Conservation (phyloP, 2,113 vertebrate genomes). For the Prionailurus viverrinus region DNA sequence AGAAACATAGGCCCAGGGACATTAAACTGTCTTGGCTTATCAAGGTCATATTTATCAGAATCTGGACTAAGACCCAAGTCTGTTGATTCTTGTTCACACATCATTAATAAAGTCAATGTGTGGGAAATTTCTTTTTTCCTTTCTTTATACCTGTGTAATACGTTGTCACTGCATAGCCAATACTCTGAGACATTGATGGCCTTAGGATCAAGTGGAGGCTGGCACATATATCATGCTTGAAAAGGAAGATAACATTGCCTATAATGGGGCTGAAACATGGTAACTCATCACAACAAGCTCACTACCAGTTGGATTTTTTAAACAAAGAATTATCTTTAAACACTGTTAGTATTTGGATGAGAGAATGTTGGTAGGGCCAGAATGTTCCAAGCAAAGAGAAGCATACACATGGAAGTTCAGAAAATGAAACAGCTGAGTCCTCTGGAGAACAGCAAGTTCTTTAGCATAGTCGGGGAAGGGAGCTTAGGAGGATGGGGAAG, state of each 20-base stretch:
- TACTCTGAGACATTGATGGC: neutral
- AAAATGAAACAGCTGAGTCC: neutral
- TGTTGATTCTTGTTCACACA: neutral
- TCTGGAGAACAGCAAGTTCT: neutral
- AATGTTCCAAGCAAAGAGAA: slow-evolving; percentile 35
- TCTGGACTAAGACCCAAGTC: neutral
- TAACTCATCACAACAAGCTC: neutral
- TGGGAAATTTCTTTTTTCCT: neutral
- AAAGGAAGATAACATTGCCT: neutral
- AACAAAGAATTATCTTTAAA: slow-evolving; percentile 51
- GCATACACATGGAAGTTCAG: neutral
- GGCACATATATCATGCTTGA: neutral
- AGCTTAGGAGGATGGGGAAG: neutral
- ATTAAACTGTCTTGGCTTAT: neutral
- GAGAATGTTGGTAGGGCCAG: neutral
- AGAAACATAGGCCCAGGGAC: neutral
- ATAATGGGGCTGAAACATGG: neutral
- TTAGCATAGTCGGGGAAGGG: neutral
- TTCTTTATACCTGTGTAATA: neutral
- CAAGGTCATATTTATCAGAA: neutral
- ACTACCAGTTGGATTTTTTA: slow-evolving; percentile 5
- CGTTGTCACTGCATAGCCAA: neutral
- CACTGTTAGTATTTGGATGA: neutral
- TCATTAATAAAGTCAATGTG: neutral
- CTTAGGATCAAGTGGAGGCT: neutral